These are phyloP conservation scores for Lethenteron reissneri DNA, from an alignment of 2,113 vertebrate genomes.

Conservation along the genomic window DNA sequence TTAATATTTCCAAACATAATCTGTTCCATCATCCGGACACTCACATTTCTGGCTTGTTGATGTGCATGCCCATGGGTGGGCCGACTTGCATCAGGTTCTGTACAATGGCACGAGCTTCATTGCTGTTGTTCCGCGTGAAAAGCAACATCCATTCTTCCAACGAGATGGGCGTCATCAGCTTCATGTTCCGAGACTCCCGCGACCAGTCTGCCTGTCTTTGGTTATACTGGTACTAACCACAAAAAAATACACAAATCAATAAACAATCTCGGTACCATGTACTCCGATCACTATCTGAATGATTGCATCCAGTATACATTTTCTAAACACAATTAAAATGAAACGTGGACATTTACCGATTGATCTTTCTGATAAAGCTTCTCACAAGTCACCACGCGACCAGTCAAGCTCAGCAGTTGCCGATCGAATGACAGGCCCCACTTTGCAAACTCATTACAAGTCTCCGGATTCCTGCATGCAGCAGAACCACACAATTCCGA, in stretches of 20 bases:
- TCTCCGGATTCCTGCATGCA: no score
- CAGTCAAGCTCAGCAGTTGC: not conserved
- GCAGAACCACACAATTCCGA: no score
- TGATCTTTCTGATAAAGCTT: slow-evolving; percentile 1
- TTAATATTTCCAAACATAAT: no score
- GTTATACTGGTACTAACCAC: slow-evolving; percentile 13
- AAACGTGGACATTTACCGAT: not conserved
- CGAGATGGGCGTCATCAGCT: slow-evolving; percentile 12
- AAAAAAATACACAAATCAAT: slow-evolving; percentile 10
- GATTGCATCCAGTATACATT: no score
- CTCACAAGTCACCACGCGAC: not conserved
- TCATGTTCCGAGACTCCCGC: slow-evolving; percentile 16
- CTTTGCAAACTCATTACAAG: not conserved
- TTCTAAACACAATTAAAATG: no score
- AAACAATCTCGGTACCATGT: slow-evolving; percentile 10
- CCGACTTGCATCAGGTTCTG: slow-evolving; percentile 17
- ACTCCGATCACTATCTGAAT: not conserved
- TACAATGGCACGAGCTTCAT: slow-evolving; percentile 14
- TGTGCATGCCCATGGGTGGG: slow-evolving; percentile 14
- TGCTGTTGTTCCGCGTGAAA: slow-evolving; percentile 12
- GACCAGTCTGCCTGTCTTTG: slow-evolving; percentile 18
- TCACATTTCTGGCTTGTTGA: slow-evolving; percentile 17
- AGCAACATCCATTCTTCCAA: slow-evolving; percentile 18
- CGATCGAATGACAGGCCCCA: slow-evolving; percentile 1
- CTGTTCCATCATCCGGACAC: slow-evolving; percentile 5